Evolutionary conservation across 2,797 vertebrate genomes (phyloP).

Genomic region (Stomatorhinus walkeri): DNA sequence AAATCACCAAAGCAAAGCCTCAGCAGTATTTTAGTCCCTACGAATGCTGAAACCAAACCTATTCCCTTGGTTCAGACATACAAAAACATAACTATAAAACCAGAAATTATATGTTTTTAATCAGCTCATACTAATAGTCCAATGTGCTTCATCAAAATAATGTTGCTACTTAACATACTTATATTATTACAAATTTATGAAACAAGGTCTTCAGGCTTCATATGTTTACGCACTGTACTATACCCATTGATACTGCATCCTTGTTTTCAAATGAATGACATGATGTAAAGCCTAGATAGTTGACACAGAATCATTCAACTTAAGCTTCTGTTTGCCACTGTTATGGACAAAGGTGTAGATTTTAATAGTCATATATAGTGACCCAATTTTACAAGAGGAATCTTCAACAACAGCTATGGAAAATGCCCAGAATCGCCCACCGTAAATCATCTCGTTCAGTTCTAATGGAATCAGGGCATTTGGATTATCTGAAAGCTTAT

Average conservation of each 20-base stretch:
- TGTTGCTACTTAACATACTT: not conserved
- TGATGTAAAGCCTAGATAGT: not conserved
- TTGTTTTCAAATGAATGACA: not conserved
- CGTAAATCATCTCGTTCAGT: not conserved
- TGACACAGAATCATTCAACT: not conserved
- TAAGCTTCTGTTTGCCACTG: not conserved
- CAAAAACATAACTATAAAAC: not conserved
- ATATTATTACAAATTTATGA: slow-evolving; percentile 8
- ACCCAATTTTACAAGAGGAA: not conserved
- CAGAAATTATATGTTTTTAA: not conserved
- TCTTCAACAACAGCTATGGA: not conserved
- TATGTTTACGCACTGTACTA: slow-evolving; percentile 19
- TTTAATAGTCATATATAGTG: not conserved
- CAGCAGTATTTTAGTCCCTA: not conserved
- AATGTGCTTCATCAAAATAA: not conserved
- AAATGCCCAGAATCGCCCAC: not conserved
- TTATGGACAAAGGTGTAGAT: not conserved
- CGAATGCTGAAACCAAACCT: not conserved
- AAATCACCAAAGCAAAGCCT: not conserved
- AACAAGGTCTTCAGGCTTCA: not conserved
- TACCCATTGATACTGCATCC: not conserved
- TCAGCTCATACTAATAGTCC: not conserved
- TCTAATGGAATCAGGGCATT: not conserved
- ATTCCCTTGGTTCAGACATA: not conserved
- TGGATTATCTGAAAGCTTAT: not conserved